phyloP scores from a whole-genome alignment of 2,113 vertebrate species.

The Hymenochirus boettgeri region DNA sequence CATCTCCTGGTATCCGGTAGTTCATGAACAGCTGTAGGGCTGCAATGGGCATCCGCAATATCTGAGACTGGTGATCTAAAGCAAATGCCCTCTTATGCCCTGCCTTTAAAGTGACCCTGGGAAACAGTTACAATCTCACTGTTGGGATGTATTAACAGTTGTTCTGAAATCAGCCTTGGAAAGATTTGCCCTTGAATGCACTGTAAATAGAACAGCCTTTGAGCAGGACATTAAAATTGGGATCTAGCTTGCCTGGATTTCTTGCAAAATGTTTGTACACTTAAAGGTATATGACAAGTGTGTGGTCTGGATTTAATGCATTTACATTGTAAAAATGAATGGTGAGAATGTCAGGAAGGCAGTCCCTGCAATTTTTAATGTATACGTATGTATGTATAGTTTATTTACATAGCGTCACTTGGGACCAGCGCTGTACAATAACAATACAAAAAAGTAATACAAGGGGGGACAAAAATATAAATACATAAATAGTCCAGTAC shows the following conservation, averaged over 20 bases:
- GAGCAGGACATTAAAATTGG: conserved; percentile 5
- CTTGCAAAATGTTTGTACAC: neutral
- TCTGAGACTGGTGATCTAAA: neutral
- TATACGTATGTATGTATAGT: too few species aligned
- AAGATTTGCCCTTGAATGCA: conserved; percentile 43
- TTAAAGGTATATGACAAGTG: neutral
- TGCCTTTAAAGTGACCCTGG: neutral
- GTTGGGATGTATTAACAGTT: conserved; percentile 30
- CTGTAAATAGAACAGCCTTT: conserved; percentile 35
- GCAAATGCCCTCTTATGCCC: neutral
- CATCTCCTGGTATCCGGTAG: too few species aligned
- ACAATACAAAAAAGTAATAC: too few species aligned
- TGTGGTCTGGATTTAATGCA: too few species aligned
- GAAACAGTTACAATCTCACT: neutral
- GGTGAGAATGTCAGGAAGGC: too few species aligned
- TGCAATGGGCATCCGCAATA: neutral
- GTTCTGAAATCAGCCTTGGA: conserved; percentile 41
- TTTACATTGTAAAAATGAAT: too few species aligned
- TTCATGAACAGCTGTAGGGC: too few species aligned
- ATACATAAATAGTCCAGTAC: too few species aligned
- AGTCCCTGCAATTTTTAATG: too few species aligned
- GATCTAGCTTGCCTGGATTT: neutral
- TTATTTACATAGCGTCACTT: too few species aligned
- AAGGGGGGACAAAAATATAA: too few species aligned
- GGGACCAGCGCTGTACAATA: too few species aligned